Percentiles rank a stretch among this genome's conserved stretches.
Conservation (phyloP, 2,888 invertebrate species). For the Plusia festucae region DNA sequence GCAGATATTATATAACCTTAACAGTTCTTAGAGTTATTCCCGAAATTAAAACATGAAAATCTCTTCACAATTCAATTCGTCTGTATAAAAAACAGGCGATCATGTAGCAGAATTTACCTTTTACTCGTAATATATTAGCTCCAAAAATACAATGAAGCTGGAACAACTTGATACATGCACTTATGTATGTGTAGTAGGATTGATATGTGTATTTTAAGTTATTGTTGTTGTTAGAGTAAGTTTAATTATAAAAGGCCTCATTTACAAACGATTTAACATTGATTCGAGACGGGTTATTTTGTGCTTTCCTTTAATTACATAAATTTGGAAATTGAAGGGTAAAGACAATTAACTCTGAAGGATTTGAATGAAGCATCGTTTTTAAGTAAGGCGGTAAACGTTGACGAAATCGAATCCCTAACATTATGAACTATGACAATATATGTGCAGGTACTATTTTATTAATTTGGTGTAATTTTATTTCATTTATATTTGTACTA, state of each 20-base stretch:
- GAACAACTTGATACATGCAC: background rate
- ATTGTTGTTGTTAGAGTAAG: conserved; percentile 57
- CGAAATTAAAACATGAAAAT: background rate
- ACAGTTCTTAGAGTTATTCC: background rate
- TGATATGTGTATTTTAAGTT: conserved; percentile 54
- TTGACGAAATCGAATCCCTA: conserved; percentile 53
- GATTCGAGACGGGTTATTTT: background rate
- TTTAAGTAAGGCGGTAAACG: conserved; percentile 23
- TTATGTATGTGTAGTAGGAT: conserved; percentile 54
- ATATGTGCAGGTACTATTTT: conserved; percentile 70
- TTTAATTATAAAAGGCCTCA: conserved; percentile 40
- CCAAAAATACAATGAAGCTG: conserved; percentile 26
- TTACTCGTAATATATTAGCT: conserved; percentile 16
- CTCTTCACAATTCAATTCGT: background rate
- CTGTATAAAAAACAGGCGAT: background rate
- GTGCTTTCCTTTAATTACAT: background rate
- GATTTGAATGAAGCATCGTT: background rate
- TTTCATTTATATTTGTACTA: conserved; percentile 27
- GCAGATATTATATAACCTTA: background rate
- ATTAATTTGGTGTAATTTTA: conserved; percentile 28
- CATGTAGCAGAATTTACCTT: background rate
- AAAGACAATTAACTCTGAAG: background rate
- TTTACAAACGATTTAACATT: background rate
- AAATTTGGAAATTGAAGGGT: background rate
- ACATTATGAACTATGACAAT: conserved; percentile 69